Evolutionary conservation across 2,113 vertebrate genomes (phyloP).

Genomic region (Phodopus roborovskii): DNA sequence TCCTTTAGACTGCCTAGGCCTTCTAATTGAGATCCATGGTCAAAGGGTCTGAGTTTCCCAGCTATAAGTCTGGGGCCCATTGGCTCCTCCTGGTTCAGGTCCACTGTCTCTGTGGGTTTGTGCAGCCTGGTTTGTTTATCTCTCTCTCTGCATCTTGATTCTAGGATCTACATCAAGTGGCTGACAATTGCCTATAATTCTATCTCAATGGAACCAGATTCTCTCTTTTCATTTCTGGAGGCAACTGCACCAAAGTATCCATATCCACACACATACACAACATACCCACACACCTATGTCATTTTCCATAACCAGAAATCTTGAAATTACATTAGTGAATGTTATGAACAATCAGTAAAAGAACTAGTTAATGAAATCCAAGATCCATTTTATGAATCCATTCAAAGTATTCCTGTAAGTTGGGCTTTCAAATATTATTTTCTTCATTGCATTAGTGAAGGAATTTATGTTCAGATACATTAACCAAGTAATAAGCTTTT

Average conservation of each 20-base stretch:
- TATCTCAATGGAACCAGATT: neutral
- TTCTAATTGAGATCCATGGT: too few relatives aligned
- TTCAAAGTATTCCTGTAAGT: neutral
- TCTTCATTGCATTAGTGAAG: neutral
- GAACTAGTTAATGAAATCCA: neutral
- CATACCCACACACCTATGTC: neutral
- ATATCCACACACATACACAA: neutral
- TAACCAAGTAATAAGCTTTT: neutral
- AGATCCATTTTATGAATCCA: neutral
- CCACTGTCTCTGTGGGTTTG: too few relatives aligned
- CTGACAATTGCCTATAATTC: neutral
- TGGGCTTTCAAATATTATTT: slow-evolving; percentile 2
- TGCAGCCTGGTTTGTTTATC: too few relatives aligned
- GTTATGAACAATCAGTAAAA: neutral
- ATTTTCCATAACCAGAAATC: neutral
- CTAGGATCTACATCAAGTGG: too few relatives aligned
- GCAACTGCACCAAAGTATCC: neutral
- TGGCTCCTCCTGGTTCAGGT: too few relatives aligned
- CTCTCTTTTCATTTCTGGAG: neutral
- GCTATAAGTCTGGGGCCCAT: too few relatives aligned
- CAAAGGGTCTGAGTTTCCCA: too few relatives aligned
- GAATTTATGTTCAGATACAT: neutral
- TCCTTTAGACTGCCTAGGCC: too few relatives aligned
- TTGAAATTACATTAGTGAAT: neutral
- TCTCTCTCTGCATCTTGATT: too few relatives aligned